Percentiles rank a stretch among this genome's conserved stretches.
These are phyloP conservation scores for Loriculus beryllinus DNA, from an alignment of 2,797 vertebrate genomes.

Conservation along the genomic window DNA sequence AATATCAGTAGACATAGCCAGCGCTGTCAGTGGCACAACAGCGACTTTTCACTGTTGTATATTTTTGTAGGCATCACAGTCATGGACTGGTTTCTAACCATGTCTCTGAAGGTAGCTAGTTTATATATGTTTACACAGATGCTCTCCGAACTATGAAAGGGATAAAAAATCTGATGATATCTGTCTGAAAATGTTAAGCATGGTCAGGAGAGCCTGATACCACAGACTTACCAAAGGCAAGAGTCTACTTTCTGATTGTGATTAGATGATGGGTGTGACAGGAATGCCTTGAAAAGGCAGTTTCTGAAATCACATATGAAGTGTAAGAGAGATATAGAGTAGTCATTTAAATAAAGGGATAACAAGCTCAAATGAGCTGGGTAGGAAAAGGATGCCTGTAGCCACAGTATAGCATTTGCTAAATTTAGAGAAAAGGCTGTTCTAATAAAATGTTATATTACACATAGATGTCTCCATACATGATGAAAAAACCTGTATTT, in stretches of 20 bases:
- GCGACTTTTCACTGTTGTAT: not conserved
- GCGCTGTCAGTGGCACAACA: not conserved
- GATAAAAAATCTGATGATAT: not conserved
- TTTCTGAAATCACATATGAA: not conserved
- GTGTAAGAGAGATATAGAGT: not conserved
- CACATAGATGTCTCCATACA: not conserved
- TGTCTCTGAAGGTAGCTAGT: not conserved
- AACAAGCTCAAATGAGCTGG: constrained; percentile 17
- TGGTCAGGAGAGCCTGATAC: not conserved
- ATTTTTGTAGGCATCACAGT: not conserved
- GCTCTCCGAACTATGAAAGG: not conserved
- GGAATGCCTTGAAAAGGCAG: not conserved
- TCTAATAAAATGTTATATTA: not conserved
- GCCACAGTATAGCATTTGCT: not conserved
- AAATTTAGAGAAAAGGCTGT: not conserved
- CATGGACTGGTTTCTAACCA: not conserved
- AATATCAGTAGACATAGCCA: not conserved
- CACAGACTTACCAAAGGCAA: not conserved
- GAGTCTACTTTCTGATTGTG: not conserved
- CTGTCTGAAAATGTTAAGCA: not conserved
- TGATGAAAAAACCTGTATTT: not conserved
- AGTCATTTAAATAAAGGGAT: constrained; percentile 10
- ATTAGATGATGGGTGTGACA: not conserved
- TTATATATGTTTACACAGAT: not conserved
- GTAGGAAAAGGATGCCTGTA: not conserved